Percentiles rank a stretch among this genome's conserved stretches.
Evolutionary conservation across 1,140 invertebrate genomes (phyloP).

Genomic region (Galleria mellonella): DNA sequence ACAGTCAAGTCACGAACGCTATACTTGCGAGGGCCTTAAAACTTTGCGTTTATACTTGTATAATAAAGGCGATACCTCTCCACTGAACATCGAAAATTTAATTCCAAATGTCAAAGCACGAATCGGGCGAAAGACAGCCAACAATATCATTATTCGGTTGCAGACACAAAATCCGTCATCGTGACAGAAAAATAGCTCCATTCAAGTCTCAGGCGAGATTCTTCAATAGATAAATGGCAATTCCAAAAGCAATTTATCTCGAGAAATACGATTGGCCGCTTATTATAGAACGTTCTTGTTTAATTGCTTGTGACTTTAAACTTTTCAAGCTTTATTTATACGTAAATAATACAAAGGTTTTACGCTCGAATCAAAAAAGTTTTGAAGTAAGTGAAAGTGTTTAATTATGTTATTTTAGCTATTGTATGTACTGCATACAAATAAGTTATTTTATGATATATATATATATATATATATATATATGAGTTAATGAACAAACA

Average conservation of each 20-base stretch:
- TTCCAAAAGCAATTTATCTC: slow-evolving; percentile 13
- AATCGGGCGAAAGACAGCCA: background rate
- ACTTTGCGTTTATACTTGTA: too few species aligned
- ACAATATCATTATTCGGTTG: background rate
- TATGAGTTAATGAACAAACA: too few species aligned
- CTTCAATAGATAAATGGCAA: slow-evolving; percentile 13
- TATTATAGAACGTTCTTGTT: slow-evolving; percentile 4
- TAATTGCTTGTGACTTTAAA: slow-evolving; percentile 6
- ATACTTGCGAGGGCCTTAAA: too few species aligned
- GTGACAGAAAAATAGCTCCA: slow-evolving; percentile 15
- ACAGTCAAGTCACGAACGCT: background rate
- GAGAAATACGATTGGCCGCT: background rate
- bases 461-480: too few species aligned
- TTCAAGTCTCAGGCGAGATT: slow-evolving; percentile 7
- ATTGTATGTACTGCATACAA: too few species aligned
- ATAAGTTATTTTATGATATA: too few species aligned
- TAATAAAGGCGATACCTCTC: background rate
- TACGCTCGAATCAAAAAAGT: too few species aligned
- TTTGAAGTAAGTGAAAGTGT: too few species aligned
- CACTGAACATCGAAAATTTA: background rate
- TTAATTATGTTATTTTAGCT: too few species aligned
- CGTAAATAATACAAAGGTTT: too few species aligned
- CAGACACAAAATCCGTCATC: slow-evolving; percentile 13
- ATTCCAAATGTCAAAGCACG: background rate
- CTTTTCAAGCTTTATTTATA: background rate